These are phyloP conservation scores for Linnaemya vulpina DNA, from an alignment of 2,888 invertebrate genomes.

Conservation along the genomic window DNA sequence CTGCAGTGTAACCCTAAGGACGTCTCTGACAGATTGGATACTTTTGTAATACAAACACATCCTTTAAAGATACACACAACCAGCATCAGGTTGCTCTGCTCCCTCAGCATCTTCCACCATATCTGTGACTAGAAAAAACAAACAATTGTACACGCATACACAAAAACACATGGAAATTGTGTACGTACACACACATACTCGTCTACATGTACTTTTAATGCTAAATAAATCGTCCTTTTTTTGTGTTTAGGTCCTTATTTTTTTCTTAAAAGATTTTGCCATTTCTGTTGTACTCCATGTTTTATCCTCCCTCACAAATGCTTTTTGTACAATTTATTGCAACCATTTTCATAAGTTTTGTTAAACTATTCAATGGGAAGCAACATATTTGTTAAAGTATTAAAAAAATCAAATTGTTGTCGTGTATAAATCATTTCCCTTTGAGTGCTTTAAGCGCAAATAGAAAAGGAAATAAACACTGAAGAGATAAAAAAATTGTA, in stretches of 20 bases:
- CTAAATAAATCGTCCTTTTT: slow-evolving; percentile 32
- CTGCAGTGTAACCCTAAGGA: slow-evolving; percentile 1
- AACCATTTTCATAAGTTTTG: slow-evolving; percentile 40
- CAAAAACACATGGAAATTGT: background rate
- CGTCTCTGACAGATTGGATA: slow-evolving; percentile 23
- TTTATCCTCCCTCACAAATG: slow-evolving; percentile 30
- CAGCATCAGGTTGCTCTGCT: slow-evolving; percentile 54
- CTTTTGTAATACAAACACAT: slow-evolving; percentile 31
- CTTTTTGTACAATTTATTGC: slow-evolving; percentile 36
- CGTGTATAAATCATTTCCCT: slow-evolving; percentile 58
- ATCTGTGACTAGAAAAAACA: background rate
- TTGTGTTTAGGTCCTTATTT: background rate
- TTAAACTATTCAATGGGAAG: slow-evolving; percentile 44
- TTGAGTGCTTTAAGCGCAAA: slow-evolving; percentile 47
- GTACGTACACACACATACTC: background rate
- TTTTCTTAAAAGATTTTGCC: background rate
- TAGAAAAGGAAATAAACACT: slow-evolving; percentile 4
- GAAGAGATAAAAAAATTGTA: background rate
- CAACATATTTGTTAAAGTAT: slow-evolving; percentile 46
- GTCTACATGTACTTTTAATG: background rate
- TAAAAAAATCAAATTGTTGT: slow-evolving; percentile 40
- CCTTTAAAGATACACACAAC: slow-evolving; percentile 33
- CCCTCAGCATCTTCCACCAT: background rate
- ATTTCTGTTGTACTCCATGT: slow-evolving; percentile 20
- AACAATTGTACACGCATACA: background rate